Evolutionary conservation across 2,113 vertebrate genomes (phyloP), one percentile per base, ranked within the genome.

Genomic region (Cnemophilus loriae): DNA sequence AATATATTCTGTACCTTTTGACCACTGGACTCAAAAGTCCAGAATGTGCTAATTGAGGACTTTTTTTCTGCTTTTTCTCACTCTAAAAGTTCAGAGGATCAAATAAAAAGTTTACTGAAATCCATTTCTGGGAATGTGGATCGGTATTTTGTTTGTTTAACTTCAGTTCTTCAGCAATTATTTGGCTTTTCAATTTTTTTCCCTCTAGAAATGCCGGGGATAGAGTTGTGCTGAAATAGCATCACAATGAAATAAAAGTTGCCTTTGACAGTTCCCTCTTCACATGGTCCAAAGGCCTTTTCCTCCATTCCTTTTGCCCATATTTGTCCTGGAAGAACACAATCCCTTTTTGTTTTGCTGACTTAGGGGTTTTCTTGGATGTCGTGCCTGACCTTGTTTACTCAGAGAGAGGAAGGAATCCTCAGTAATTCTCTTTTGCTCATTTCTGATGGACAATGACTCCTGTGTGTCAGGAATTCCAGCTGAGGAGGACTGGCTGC

Each of bases 401-500:
- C 86, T 92, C 90, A 92, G 83, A 64, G 49, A 95, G 67, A 93
- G 93, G 92, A 91, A 87, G 82, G 90, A 97, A 68, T 22, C 83
- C 82, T 92, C 84, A 87, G 55, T 63, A 80, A 84, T 13, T 75
- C 80, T 42, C 60, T 10, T 86, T 19, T 27, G 6, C 41, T 71
- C 44, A 3, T 89, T 96, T 64, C 84, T 53, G 77, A 24, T 47
- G 46, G 90, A 97, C 95, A 97, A 93, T 93, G 70, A 50, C 32
- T 82, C 53, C 92, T 94, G 92, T 97, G 90, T 96, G 88, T 92
- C 53, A 80, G 57, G 88, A 95, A 95, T 96, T 96, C 94, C 90
- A 95, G 90, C 92, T 92, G 89, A 96, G 95, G 95, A 87, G 95
- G 95, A 64, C 88, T 80, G 90, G 60, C 94, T 95, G 80, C 37